phyloP scores from a whole-genome alignment of 2,797 vertebrate species.

The Coendou prehensilis region DNA sequence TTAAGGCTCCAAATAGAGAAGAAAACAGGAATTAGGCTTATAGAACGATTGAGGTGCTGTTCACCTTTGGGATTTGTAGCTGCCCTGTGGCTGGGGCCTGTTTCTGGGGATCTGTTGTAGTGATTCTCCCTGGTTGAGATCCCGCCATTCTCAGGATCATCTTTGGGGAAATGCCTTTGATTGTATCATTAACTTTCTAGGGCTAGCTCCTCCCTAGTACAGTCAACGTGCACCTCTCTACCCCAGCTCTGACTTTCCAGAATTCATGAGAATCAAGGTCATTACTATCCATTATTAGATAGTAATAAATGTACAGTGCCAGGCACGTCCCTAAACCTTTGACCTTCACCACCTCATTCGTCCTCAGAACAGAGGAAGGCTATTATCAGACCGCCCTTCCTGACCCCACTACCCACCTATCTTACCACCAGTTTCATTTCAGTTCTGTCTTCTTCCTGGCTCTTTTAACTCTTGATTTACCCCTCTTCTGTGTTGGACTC shows the following conservation, averaged over 20 bases:
- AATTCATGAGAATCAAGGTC: conserved; percentile 13
- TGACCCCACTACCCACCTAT: background rate
- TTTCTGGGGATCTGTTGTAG: background rate
- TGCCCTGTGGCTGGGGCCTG: background rate
- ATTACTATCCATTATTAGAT: background rate
- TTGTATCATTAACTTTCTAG: background rate
- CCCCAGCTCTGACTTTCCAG: background rate
- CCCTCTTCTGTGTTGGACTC: conserved; percentile 1
- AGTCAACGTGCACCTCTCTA: background rate
- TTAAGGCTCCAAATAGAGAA: conserved; percentile 2
- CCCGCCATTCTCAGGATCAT: conserved; percentile 44
- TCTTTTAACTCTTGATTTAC: background rate
- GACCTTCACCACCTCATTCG: background rate
- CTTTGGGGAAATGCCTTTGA: background rate
- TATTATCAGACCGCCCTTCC: background rate
- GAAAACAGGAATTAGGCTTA: conserved; percentile 23
- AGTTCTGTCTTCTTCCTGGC: conserved; percentile 16
- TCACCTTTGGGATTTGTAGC: background rate
- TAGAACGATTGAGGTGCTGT: background rate
- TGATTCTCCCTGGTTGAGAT: background rate
- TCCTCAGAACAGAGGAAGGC: background rate
- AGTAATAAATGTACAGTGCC: background rate
- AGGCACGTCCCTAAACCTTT: background rate
- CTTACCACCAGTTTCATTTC: background rate
- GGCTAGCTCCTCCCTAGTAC: background rate